Evolutionary conservation across 2,113 vertebrate genomes (phyloP).

Genomic region (Apistogramma diplotaenia): DNA sequence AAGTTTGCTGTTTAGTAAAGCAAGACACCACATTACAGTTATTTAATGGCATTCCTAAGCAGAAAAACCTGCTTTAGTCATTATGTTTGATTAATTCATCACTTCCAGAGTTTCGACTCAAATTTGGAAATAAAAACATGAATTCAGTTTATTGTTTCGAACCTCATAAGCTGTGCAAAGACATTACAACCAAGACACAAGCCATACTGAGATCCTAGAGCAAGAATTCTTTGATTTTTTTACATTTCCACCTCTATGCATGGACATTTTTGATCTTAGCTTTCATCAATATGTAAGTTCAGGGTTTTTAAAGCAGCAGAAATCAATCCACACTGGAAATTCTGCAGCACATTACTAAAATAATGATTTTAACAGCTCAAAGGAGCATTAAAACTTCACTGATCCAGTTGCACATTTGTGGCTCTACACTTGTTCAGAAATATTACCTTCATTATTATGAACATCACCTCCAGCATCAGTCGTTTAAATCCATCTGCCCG

Average conservation of each 20-base stretch:
- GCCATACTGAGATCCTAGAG: background rate
- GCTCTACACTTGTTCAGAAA: background rate
- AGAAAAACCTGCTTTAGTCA: too few species aligned
- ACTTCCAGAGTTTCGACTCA: too few species aligned
- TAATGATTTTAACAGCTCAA: background rate
- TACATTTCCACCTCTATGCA: background rate
- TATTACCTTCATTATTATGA: background rate
- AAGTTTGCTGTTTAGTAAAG: too few species aligned
- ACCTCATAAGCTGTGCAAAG: too few species aligned
- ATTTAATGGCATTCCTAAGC: too few species aligned
- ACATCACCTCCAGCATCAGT: background rate
- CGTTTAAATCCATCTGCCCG: background rate
- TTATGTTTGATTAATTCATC: too few species aligned
- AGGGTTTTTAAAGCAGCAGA: background rate
- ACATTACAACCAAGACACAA: background rate
- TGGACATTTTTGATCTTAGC: background rate
- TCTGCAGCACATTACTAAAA: background rate
- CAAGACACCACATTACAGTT: too few species aligned
- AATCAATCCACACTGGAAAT: background rate
- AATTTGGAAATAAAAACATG: too few species aligned
- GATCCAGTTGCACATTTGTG: background rate
- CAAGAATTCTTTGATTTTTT: background rate
- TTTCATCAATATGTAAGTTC: background rate
- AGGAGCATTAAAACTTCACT: background rate
- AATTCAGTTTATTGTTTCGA: too few species aligned